phyloP scores from a whole-genome alignment of 2,888 invertebrate genomes.

The Altica lythri region DNA sequence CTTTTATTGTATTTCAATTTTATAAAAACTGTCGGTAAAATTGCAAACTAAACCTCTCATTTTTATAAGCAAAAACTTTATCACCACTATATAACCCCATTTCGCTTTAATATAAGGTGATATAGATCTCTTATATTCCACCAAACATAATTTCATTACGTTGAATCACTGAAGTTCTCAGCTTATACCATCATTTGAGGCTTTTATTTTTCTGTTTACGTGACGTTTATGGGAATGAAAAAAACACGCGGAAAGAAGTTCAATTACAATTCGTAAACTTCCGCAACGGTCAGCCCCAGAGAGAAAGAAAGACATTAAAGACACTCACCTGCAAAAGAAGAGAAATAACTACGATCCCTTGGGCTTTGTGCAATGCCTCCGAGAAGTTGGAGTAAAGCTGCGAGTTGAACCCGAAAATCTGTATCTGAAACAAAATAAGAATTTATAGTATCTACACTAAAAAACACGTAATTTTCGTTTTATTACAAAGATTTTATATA shows the following conservation, averaged over 20 bases:
- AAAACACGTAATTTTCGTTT: conserved; percentile 3
- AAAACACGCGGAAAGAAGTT: conserved; percentile 9
- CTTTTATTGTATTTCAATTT: too few relatives aligned
- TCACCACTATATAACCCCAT: too few relatives aligned
- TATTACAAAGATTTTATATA: background rate
- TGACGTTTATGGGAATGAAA: conserved; percentile 7
- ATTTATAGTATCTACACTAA: conserved; percentile 9
- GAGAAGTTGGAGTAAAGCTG: conserved; percentile 96
- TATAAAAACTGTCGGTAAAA: too few relatives aligned
- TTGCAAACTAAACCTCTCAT: too few relatives aligned
- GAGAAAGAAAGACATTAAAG: conserved; percentile 28
- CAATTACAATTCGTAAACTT: conserved; percentile 19
- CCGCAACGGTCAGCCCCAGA: conserved; percentile 9
- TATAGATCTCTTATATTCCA: too few relatives aligned
- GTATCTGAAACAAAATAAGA: conserved; percentile 75
- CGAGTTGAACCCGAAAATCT: conserved; percentile 97
- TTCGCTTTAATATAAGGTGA: too few relatives aligned
- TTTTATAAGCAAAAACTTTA: too few relatives aligned
- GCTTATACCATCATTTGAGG: too few relatives aligned
- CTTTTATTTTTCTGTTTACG: conserved; percentile 3
- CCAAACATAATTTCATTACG: too few relatives aligned
- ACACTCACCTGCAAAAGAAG: conserved; percentile 87
- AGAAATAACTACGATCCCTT: conserved; percentile 94
- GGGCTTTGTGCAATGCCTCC: conserved; percentile 90
- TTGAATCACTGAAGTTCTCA: too few relatives aligned